Evolutionary conservation across 1,140 invertebrate species (phyloP), one percentile per base, ranked within the genome.

Genomic region (Tetramorium parvispinum): DNA sequence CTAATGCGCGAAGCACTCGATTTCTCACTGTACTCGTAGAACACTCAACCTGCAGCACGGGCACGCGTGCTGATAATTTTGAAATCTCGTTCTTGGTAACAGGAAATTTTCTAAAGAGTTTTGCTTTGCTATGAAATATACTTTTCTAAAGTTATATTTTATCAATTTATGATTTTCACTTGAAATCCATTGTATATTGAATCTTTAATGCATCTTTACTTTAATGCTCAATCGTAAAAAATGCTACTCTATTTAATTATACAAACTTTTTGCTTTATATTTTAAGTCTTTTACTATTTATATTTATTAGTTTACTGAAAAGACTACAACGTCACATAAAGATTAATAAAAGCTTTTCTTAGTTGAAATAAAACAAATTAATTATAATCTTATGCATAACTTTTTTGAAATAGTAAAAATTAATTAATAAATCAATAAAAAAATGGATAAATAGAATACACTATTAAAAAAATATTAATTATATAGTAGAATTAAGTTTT

Each of bases 51-150:
- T 81, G 46, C 40, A 65, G 55, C 43, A 81, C 8, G 1, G 10
- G 7, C 63, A 82, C 66, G 43, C 18, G 68, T 51, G 37, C 21
- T 73, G 79, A 87, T 83, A 66, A 83, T 87, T 83, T n/a, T 32
- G n/a, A 68, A 49, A 83, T 73, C 68, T 59, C 27, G 5, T 46
- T 59, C 53, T 46, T 40, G 24, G 8, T 46, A 24, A 57, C 40
- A 59, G 68, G 32, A 82, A 75, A 61, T 75, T 37, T 61, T 55
- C 8, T 13, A 21, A 82, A 57, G 1, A 32, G 10, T 55, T 27
- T 70, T 51, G 2, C 18, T 8, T 37, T 53, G 18, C 37, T 8
- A 4, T 40, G 8, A 76, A 66, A 0, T 43, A 6, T 46, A 24
- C 21, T 43, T 68, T 81, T 40, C n/a, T 43, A 11, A 0, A 37